phyloP scores from a whole-genome alignment of 2,113 vertebrate genomes.

The Periophthalmodon schlosseri region DNA sequence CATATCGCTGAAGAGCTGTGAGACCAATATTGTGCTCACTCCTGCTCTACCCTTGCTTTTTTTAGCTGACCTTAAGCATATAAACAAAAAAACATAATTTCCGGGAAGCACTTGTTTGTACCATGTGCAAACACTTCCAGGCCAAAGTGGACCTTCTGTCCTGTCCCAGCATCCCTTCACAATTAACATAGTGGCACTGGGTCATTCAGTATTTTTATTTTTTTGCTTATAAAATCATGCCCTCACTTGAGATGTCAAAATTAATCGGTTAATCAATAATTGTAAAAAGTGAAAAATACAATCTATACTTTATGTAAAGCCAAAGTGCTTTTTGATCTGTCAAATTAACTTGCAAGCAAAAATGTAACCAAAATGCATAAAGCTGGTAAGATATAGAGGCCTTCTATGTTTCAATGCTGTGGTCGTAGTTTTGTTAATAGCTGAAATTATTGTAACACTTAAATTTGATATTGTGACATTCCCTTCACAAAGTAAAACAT shows the following conservation, averaged over 20 bases:
- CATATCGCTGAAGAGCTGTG: slow-evolving; percentile 23
- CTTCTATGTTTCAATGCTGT: too few relatives aligned
- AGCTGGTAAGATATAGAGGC: too few relatives aligned
- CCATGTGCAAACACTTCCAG: slow-evolving; percentile 54
- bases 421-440: background rate
- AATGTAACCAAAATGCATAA: too few relatives aligned
- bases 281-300: too few relatives aligned
- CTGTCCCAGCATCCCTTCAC: slow-evolving; percentile 59
- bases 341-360: too few relatives aligned
- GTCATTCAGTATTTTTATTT: slow-evolving; percentile 2
- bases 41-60: slow-evolving; percentile 42
- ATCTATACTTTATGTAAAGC: too few relatives aligned
- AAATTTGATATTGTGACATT: too few relatives aligned
- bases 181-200: slow-evolving; percentile 45
- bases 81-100: slow-evolving; percentile 53
- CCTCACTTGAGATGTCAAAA: slow-evolving; percentile 1
- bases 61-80: slow-evolving; percentile 55
- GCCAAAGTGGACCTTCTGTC: slow-evolving; percentile 25
- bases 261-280: background rate
- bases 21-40: slow-evolving; percentile 35
- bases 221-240: slow-evolving; percentile 12
- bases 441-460: background rate
- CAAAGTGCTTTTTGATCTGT: too few relatives aligned
- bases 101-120: slow-evolving; percentile 33
- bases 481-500: too few relatives aligned